These are phyloP conservation scores for Bradypodion pumilum DNA, from an alignment of 2,797 vertebrate genomes.

Conservation along the genomic window DNA sequence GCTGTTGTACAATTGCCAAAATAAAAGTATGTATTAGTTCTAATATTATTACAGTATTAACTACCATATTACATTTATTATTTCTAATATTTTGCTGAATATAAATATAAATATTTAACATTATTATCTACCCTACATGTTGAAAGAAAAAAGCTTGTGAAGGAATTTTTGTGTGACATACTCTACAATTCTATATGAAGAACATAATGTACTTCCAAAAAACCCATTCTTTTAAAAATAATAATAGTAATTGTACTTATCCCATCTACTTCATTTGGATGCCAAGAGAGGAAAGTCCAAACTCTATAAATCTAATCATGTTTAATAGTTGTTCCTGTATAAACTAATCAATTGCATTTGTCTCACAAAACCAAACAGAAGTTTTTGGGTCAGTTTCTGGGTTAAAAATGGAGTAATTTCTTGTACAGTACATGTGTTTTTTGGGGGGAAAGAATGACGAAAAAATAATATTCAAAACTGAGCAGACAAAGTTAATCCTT, in stretches of 20 bases:
- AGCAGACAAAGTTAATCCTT: not conserved
- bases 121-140: no score
- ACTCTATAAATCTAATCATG: not conserved
- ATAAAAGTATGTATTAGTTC: no score
- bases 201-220: no score
- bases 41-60: no score
- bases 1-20: not conserved
- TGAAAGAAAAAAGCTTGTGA: not conserved
- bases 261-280: not conserved
- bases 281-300: not conserved
- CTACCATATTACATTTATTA: no score
- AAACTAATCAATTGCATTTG: not conserved
- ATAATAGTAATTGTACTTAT: no score
- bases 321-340: not conserved
- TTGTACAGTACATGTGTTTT: no score
- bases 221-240: no score
- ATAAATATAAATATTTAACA: not conserved
- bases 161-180: no score
- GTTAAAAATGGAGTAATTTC: not conserved
- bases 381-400: not conserved
- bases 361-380: not conserved
- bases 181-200: no score
- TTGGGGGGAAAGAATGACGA: not conserved
- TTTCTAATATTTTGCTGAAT: not conserved
- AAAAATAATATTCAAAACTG: not conserved